A percentile compares a stretch with the other conserved stretches of the same genome.
Evolutionary conservation across 2,797 vertebrate species (phyloP).

Genomic region (Hyperoplus immaculatus): DNA sequence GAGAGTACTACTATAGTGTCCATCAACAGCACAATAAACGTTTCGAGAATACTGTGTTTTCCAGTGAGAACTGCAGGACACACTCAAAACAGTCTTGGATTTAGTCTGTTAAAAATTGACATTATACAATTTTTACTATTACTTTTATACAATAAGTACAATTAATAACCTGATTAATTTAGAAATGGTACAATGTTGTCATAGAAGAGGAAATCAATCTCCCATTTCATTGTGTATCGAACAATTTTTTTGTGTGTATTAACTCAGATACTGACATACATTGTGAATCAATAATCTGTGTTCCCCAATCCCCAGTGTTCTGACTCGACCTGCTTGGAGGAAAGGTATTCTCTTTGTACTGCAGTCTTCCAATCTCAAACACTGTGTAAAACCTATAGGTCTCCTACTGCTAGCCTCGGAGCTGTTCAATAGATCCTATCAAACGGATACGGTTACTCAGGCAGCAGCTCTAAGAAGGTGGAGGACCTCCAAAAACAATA

Average conservation of each 20-base stretch:
- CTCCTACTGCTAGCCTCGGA: constrained; percentile 57
- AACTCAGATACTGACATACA: constrained; percentile 18
- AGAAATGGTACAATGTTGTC: neutral
- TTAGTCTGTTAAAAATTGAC: neutral
- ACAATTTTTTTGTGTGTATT: neutral
- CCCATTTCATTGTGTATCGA: neutral
- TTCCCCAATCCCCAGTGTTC: neutral
- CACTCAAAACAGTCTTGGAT: neutral
- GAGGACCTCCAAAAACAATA: constrained; percentile 81
- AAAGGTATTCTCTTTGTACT: constrained; percentile 35
- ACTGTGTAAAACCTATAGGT: constrained; percentile 55
- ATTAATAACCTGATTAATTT: too few species aligned
- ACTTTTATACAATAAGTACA: too few species aligned
- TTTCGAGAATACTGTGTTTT: neutral
- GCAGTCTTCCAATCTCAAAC: constrained; percentile 41
- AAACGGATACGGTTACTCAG: constrained; percentile 77
- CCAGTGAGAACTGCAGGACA: neutral
- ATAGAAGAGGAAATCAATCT: constrained; percentile 3
- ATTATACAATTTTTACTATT: too few species aligned
- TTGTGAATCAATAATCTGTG: constrained; percentile 10
- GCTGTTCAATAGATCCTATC: constrained; percentile 75
- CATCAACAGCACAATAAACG: neutral
- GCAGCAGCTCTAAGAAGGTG: constrained; percentile 72
- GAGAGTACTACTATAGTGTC: neutral
- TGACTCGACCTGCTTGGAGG: constrained; percentile 3